Base-by-base conservation (phyloP, 2,888 invertebrate genomes). In the Clepsis dumicolana region DNA sequence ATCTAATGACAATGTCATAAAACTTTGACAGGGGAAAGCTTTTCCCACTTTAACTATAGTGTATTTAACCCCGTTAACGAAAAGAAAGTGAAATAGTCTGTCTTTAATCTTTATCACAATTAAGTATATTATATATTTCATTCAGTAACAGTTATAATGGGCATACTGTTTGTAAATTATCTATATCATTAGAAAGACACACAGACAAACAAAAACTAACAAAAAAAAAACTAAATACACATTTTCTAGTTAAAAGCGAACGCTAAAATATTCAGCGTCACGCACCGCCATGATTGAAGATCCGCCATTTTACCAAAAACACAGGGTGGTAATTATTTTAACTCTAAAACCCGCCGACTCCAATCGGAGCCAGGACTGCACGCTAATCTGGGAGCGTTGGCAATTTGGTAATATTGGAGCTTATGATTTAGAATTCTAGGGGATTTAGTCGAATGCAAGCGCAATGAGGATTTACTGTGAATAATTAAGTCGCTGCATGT, bases 211-310 rank as follows among this genome's bases (percentile, higher is more conserved):
- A 7, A 53, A 54, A 54, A 54, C 54, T 18, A 54, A 29, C 16
- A 10, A 27, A n/a, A 25, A 50, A 21, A 14, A 50, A 50, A 50
- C 50, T 44, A n/a, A n/a, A n/a, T 38, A 14, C 8, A 10, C 50
- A 8, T n/a, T 1, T 10, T 29, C 16, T 16, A 57, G 24, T 57
- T 24, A 16, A 7, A 53, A 53, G n/a, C 53, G 14, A 2, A 7
- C 57, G 10, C 44, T 59, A 59, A 59, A 41, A 7, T 59, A 59
- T 59, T 59, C 59, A 7, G n/a, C 16, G 24, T 16, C 41, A 59
- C 59, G 59, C 59, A 3, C 57, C 41, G 25, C 41, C 59, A 59
- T 59, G 41, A 41, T 44, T 16, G 41, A 59, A 59, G 16, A 59
- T 41, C 41, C 14, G 25, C 38, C 59, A 59, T 59, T 59, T 59